phyloP scores from a whole-genome alignment of 1,140 invertebrate genomes.

The Drosophila parabipectinata region DNA sequence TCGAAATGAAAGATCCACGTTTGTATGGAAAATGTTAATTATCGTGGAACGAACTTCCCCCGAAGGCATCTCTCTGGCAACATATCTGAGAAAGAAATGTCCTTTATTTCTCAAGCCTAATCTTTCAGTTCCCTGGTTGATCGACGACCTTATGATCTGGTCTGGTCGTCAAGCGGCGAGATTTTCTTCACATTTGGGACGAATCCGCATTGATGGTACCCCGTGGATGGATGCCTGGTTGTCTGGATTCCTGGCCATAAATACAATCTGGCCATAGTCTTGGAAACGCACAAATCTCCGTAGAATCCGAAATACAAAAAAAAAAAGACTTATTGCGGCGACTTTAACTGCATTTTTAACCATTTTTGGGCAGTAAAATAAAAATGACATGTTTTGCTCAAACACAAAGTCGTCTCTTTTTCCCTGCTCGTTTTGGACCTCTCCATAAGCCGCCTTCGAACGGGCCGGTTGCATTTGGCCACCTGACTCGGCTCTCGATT shows the following conservation, averaged over 20 bases:
- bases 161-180: no score
- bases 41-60: slow-evolving; percentile 17
- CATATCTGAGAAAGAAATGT: neutral
- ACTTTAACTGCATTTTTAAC: slow-evolving; percentile 57
- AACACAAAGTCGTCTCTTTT: slow-evolving; percentile 50
- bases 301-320: slow-evolving; percentile 51
- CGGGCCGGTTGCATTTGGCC: slow-evolving; percentile 30
- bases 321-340: slow-evolving; percentile 38
- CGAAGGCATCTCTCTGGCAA: slow-evolving; percentile 11
- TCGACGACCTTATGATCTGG: slow-evolving; percentile 17
- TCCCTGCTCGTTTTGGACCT: no score
- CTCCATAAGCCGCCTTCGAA: slow-evolving; percentile 70
- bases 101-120: neutral
- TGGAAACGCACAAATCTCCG: slow-evolving; percentile 69
- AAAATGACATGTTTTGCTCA: slow-evolving; percentile 81
- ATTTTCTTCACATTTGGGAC: slow-evolving; percentile 31
- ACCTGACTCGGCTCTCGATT: slow-evolving; percentile 45
- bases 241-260: slow-evolving; percentile 18
- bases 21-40: slow-evolving; percentile 67
- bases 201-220: slow-evolving; percentile 56
- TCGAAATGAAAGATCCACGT: slow-evolving; percentile 27
- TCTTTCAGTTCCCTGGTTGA: neutral
- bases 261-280: slow-evolving; percentile 16
- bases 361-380: slow-evolving; percentile 77
- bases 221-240: neutral